These are phyloP conservation scores for Auanema sp. DNA, from an alignment of 2,888 invertebrate genomes.

Conservation along the genomic window DNA sequence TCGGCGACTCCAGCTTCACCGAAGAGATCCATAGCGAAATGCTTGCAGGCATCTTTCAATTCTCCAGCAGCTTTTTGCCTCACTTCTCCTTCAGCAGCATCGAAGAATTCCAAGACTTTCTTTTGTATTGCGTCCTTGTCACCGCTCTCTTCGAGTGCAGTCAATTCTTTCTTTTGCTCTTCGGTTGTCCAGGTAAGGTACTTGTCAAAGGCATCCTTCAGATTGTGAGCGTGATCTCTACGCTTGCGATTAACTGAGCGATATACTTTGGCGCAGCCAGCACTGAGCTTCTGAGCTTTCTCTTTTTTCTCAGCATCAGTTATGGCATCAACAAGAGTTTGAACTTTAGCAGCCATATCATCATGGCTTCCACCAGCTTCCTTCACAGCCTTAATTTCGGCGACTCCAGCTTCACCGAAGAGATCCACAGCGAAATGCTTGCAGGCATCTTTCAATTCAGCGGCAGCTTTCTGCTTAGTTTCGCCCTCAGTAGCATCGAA, in stretches of 20 bases:
- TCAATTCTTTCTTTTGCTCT: slow-evolving; percentile 38
- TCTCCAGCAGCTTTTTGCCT: slow-evolving; percentile 23
- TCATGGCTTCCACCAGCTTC: slow-evolving; percentile 37
- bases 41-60: slow-evolving; percentile 33
- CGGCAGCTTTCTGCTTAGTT: slow-evolving; percentile 21
- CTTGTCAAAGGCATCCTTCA: not conserved
- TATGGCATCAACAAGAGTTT: slow-evolving; percentile 14
- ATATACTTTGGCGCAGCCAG: slow-evolving; percentile 31
- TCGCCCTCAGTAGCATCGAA: slow-evolving; percentile 20
- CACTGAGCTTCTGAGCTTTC: slow-evolving; percentile 12
- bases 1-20: slow-evolving; percentile 42
- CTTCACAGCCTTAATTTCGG: slow-evolving; percentile 37
- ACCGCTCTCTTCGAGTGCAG: slow-evolving; percentile 14
- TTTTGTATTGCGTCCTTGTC: slow-evolving; percentile 20
- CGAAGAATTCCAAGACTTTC: slow-evolving; percentile 29
- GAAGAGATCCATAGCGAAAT: slow-evolving; percentile 32
- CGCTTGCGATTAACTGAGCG: slow-evolving; percentile 22
- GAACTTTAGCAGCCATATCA: slow-evolving; percentile 26
- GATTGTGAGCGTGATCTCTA: slow-evolving; percentile 17
- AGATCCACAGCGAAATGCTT: slow-evolving; percentile 28
- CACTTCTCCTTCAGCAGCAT: slow-evolving; percentile 15
- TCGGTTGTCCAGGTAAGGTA: slow-evolving; percentile 28
- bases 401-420: slow-evolving; percentile 45
- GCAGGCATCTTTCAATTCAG: slow-evolving; percentile 31
- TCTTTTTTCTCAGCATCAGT: slow-evolving; percentile 22